Base-by-base conservation (phyloP, 2,113 vertebrate genomes). In the Herpetotheres cachinnans region DNA sequence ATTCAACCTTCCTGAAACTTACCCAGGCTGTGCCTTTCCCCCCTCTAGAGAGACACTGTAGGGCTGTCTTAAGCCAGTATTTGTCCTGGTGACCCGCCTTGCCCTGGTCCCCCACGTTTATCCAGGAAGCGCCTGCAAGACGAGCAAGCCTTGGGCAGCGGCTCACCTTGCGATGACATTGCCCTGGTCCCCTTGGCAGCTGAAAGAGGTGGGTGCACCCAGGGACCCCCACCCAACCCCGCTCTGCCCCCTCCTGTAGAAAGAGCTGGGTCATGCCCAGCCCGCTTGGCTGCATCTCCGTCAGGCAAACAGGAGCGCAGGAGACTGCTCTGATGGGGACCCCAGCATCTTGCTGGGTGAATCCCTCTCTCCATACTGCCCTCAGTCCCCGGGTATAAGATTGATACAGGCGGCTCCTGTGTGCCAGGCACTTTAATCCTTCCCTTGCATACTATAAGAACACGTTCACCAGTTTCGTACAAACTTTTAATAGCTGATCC, bases 401-500 rank as follows among this genome's bases (percentile, higher is more conserved):
- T 2, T 11, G 38, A 29, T 32, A 20, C 2, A 0, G 36, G 40
- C 71, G 46, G 19, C 7, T 74, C 47, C 52, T 38, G 7, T 11
- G 9, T 12, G 9, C 54, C 72, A 83, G 50, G 11, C 29, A 17
- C 56, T 50, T 63, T 46, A 27, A 42, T 71, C 63, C 69, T 84
- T 83, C 78, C 69, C 72, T 50, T 19, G 15, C 1, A 4, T 38
- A 6, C 82, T 50, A 38, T 46, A 13, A 30, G 21, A 63, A 46
- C 27, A 6, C 8, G 46, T 84, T 72, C 81, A 67, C 73, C 55
- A 82, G 50, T 84, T 91, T 66, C 30, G 44, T 32, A 38, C 25
- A 77, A 79, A 77, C 81, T 96, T 95, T 87, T 93, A 96, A 91
- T 91, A 96, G 87, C 73, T 93, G 93, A 79, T 91, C 86, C 71